Conservation (phyloP, 2,113 vertebrate species). For the Mustelus asterias region DNA sequence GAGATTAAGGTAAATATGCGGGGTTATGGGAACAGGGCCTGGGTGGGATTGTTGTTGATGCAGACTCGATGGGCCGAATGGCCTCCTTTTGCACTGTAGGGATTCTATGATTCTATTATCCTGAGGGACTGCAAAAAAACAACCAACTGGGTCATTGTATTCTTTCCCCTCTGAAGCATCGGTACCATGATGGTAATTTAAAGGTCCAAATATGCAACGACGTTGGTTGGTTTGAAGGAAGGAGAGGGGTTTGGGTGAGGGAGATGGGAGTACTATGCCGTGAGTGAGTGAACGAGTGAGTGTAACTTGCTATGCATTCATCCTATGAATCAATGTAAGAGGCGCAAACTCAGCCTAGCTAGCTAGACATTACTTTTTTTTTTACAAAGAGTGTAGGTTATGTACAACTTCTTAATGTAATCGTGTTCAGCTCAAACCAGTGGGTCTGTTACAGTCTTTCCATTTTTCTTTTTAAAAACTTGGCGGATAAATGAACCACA, state of each 20-base stretch:
- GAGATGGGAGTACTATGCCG: background rate
- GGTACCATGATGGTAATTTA: background rate
- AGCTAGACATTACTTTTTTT: background rate
- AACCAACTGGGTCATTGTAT: background rate
- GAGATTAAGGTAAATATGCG: too few relatives aligned
- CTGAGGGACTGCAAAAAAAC: background rate
- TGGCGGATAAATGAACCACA: slow-evolving; percentile 53
- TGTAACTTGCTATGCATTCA: background rate
- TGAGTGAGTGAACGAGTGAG: background rate
- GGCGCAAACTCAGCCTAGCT: background rate
- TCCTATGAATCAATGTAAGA: background rate
- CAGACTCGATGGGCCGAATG: too few relatives aligned
- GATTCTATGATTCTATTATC: background rate
- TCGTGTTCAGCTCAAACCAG: slow-evolving; percentile 22
- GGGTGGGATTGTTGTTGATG: too few relatives aligned
- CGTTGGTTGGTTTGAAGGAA: background rate
- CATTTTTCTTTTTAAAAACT: background rate
- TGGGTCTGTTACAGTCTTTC: background rate
- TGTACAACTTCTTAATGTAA: background rate
- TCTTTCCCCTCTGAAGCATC: background rate
- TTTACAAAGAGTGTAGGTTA: background rate
- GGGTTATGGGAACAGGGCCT: too few relatives aligned
- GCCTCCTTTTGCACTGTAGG: too few relatives aligned
- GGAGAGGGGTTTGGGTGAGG: background rate
- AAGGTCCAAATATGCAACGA: background rate